Evolutionary conservation across 2,113 vertebrate genomes (phyloP), one percentile per base, ranked within the genome.

Genomic region (Nibea coibor): DNA sequence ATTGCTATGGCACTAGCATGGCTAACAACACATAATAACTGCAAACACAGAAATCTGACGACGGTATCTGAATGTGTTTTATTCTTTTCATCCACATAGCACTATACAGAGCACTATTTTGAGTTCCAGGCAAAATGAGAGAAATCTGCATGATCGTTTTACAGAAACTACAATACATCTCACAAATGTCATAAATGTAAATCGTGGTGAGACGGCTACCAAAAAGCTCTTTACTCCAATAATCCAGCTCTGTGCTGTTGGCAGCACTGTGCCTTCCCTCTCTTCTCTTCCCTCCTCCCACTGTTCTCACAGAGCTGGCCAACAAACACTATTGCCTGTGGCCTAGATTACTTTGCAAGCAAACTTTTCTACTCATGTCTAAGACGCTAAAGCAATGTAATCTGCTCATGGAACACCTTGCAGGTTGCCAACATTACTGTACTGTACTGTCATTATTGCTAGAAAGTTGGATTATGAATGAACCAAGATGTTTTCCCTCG

Each of bases 341-440:
- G 86, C 89, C 88, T 65, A 84, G 90, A 91, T 87, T 91, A 88
- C 63, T 84, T 76, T 72, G 28, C n/a, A 4, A 80, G 80, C 75
- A 85, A 86, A 85, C 77, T 87, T 86, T 87, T 50, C 59, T 76
- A 31, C 62, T 83, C 66, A 53, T 72, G 69, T 73, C 45, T 78
- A 71, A 83, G 82, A 76, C 12, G 19, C 76, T 65, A 58, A 78
- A 87, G 68, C 65, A 78, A 24, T 81, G 77, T 80, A 88, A 86
- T 86, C 68, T 81, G 51, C 54, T 72, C 26, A 39, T 68, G 57
- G 58, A 73, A 72, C 75, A 75, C 57, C 51, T 20, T 58, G 54
- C 28, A 4, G 31, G 28, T 56, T 69, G 51, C 72, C 31, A 74
- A 42, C 48, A 20, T 71, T 54, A 61, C 24, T 67, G 43, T 61